Evolutionary conservation across 2,797 vertebrate species (phyloP).

Genomic region (Lateolabrax maculatus): DNA sequence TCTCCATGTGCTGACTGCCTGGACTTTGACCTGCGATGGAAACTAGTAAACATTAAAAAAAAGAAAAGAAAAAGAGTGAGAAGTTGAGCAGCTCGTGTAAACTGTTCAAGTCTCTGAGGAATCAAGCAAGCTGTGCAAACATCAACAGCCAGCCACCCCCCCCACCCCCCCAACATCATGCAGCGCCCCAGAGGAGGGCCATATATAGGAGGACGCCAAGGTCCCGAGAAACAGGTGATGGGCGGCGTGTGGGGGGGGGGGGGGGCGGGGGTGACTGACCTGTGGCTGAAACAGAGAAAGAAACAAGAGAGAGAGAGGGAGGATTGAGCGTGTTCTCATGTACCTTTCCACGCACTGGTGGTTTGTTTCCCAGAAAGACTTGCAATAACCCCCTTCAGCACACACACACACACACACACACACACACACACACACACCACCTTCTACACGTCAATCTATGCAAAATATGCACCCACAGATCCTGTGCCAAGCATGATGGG

Average conservation of each 20-base stretch:
- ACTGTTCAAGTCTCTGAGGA: slow-evolving; percentile 71
- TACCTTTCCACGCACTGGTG: slow-evolving; percentile 60
- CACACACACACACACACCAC: slow-evolving; percentile 5
- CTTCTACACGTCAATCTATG: background rate
- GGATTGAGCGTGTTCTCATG: slow-evolving; percentile 37
- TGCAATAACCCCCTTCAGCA: slow-evolving; percentile 12
- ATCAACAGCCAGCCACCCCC: slow-evolving; percentile 38
- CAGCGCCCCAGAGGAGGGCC: slow-evolving; percentile 22
- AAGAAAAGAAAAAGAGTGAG: slow-evolving; percentile 70
- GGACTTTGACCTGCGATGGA: slow-evolving; percentile 54
- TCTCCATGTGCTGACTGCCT: slow-evolving; percentile 5
- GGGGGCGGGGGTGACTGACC: slow-evolving; percentile 37
- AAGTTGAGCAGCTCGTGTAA: slow-evolving; percentile 82
- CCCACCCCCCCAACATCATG: background rate
- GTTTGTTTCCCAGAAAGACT: slow-evolving; percentile 75
- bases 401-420: background rate
- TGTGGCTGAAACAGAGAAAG: slow-evolving; percentile 87
- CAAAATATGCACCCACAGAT: slow-evolving; percentile 16
- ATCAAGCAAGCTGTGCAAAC: slow-evolving; percentile 81
- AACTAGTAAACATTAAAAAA: slow-evolving; percentile 24
- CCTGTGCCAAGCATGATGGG: background rate
- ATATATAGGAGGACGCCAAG: slow-evolving; percentile 49
- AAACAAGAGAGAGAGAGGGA: slow-evolving; percentile 14
- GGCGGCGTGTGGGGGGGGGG: slow-evolving; percentile 26
- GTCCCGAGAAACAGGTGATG: slow-evolving; percentile 83